Evolutionary conservation across 2,113 vertebrate species (phyloP), one percentile per base, ranked within the genome.

Genomic region (Corvus moneduloides): DNA sequence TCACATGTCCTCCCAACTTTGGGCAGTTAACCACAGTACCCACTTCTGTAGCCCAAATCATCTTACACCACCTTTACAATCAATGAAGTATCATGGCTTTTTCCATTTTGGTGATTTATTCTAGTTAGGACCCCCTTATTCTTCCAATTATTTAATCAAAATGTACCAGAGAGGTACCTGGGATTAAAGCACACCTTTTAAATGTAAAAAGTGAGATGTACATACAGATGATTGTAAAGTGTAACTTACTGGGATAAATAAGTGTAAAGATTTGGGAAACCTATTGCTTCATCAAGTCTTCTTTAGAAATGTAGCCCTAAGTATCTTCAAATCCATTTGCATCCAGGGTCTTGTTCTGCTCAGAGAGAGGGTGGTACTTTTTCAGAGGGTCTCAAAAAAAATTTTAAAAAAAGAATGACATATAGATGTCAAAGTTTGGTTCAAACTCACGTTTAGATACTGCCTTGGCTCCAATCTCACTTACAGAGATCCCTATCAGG

Each of bases 211-310:
- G 39, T 30, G 64, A 88, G 27, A 41, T 59, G 39, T n/a, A 28
- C 24, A 5, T 0, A 0, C 13, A 74, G 2, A 0, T 5, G 5
- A 30, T 24, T 55, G 19, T 26, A 54, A 84, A 76, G 80, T 27
- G 16, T 10, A 41, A 49, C 46, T 89, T 64, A 62, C 7, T 43
- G 11, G 24, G 18, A 56, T 51, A 69, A 62, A 63, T 30, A 43
- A 5, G 8, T 32, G 37, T 23, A 51, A 91, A 51, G 48, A 59
- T 66, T 77, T 77, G 49, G 77, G 46, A 54, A 7, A n/a, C 5
- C 7, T 51, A 13, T 23, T 39, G 22, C 32, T 83, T 69, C 51
- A 27, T 35, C 48, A 55, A 10, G 12, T 74, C 33, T 62, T 33
- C 16, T 56, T 84, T 58, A 73, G 32, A 64, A 64, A 68, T 3